Base-by-base conservation (phyloP, 1,140 invertebrate species). In the Pemphigus obesinymphae region DNA sequence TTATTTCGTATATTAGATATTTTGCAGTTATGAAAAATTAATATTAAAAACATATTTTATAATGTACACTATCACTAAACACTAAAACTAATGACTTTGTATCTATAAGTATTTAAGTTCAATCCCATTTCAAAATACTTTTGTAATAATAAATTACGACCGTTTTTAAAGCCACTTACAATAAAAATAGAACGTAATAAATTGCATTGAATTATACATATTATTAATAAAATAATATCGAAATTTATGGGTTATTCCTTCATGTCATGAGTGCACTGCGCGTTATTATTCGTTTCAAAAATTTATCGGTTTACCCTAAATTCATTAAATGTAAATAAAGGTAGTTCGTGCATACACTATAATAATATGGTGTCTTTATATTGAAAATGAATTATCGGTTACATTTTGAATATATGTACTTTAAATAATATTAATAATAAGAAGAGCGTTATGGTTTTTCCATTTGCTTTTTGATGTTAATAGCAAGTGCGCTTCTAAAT, bases 121-220 rank as follows among this genome's bases (percentile, higher is more conserved):
- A 29, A 29, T 26, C 68, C 29, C 26, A 29, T 68, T 48, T 48
- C 15, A 15, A 48, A 72, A 48, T 43, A 17, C 6, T 72, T 48
- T 48, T 26, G 23, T 11, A 72, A 72, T 48, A 48, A 48, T 72
- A 48, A 48, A 72, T 72, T 48, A 72, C 29, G 43, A 45, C 15
- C 17, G 20, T 48, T 72, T 20, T 6, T 31, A 48, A n/a, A 72
- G 7, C 68, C 26, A 72, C 43, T 72, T 48, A 48, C 43, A 29
- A 72, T 72, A 72, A 48, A 72, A 48, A 72, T 72, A 20, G 48
- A 48, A 29, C 40, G 26, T 48, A 15, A 72, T 72, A 72, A 72
- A 72, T 70, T 29, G 20, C 68, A 29, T 20, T 3, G 26, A 72
- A 72, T 72, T 26, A 29, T 72, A 72, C 68, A 29, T n/a, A 61